Percentiles rank a stretch among this genome's conserved stretches.
phyloP scores from a whole-genome alignment of 2,888 invertebrate genomes.

The Ischnus inquisitorius region DNA sequence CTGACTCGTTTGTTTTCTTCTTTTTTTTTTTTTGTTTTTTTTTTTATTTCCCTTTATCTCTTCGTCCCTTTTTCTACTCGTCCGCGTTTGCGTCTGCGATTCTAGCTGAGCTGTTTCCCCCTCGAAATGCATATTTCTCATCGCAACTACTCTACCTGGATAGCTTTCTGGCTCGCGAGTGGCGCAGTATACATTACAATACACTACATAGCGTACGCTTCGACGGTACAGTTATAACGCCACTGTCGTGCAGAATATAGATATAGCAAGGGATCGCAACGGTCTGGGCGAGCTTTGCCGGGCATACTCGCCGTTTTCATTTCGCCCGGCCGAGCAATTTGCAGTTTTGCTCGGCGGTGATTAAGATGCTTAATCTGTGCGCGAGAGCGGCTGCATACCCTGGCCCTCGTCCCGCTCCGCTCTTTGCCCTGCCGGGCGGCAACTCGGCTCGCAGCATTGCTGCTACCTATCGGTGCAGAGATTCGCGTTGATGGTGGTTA shows the following conservation, averaged over 20 bases:
- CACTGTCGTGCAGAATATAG: conserved; percentile 19
- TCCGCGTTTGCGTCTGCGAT: conserved; percentile 9
- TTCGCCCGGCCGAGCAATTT: conserved; percentile 76
- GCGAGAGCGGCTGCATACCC: conserved; percentile 60
- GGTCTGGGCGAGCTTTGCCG: conserved; percentile 49
- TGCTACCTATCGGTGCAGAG: conserved; percentile 39
- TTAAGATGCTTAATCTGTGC: conserved; percentile 80
- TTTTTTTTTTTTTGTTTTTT: conserved; percentile 47
- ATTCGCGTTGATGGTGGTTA: conserved; percentile 57
- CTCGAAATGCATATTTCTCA: conserved; percentile 33
- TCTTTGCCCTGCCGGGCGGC: conserved; percentile 5
- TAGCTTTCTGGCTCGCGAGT: conserved; percentile 43
- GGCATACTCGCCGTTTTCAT: conserved; percentile 74
- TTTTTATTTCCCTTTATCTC: conserved; percentile 53
- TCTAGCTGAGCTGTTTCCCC: conserved; percentile 14
- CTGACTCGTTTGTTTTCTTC: conserved; percentile 28
- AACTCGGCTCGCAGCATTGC: conserved; percentile 36
- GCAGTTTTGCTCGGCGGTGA: conserved; percentile 78
- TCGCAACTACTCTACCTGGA: conserved; percentile 43
- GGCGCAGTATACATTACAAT: not conserved
- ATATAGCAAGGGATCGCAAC: conserved; percentile 43
- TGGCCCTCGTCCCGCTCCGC: conserved; percentile 30
- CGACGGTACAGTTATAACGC: not conserved
- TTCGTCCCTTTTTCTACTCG: conserved; percentile 58
- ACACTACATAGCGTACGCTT: conserved; percentile 13